Conservation (phyloP, 2,888 invertebrate genomes). For the Diaperis boleti region DNA sequence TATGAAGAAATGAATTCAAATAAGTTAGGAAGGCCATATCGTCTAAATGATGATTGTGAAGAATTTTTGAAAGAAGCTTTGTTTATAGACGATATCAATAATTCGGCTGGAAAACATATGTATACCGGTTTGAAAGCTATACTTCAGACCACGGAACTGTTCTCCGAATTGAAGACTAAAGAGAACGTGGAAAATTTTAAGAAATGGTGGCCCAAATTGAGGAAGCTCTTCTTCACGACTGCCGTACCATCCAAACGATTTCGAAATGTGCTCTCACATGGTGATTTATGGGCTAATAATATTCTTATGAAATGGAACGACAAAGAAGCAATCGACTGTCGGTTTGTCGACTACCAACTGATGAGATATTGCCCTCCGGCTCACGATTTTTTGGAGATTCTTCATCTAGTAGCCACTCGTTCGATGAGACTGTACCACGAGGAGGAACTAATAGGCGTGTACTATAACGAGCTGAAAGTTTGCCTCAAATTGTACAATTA, state of each 20-base stretch:
- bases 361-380: slow-evolving; percentile 73
- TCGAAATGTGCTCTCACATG: slow-evolving; percentile 70
- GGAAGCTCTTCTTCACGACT: slow-evolving; percentile 46
- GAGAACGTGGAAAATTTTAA: slow-evolving; percentile 18
- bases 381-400: slow-evolving; percentile 69
- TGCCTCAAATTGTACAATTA: slow-evolving; percentile 46
- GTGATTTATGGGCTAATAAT: slow-evolving; percentile 74
- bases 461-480: slow-evolving; percentile 48
- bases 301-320: slow-evolving; percentile 52
- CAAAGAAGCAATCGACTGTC: slow-evolving; percentile 49
- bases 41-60: not conserved
- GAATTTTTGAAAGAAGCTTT: slow-evolving; percentile 40
- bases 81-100: slow-evolving; percentile 19
- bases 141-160: slow-evolving; percentile 9
- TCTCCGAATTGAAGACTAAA: slow-evolving; percentile 14
- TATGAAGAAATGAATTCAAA: slow-evolving; percentile 52
- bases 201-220: slow-evolving; percentile 26
- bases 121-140: slow-evolving; percentile 8
- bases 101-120: slow-evolving; percentile 3
- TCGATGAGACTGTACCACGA: slow-evolving; percentile 46
- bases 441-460: slow-evolving; percentile 46
- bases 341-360: slow-evolving; percentile 59
- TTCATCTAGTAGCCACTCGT: slow-evolving; percentile 50
- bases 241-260: slow-evolving; percentile 55
- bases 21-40: slow-evolving; percentile 45